Base-by-base conservation (phyloP, 2,888 invertebrate species). In the Cyrtodaria siliqua region DNA sequence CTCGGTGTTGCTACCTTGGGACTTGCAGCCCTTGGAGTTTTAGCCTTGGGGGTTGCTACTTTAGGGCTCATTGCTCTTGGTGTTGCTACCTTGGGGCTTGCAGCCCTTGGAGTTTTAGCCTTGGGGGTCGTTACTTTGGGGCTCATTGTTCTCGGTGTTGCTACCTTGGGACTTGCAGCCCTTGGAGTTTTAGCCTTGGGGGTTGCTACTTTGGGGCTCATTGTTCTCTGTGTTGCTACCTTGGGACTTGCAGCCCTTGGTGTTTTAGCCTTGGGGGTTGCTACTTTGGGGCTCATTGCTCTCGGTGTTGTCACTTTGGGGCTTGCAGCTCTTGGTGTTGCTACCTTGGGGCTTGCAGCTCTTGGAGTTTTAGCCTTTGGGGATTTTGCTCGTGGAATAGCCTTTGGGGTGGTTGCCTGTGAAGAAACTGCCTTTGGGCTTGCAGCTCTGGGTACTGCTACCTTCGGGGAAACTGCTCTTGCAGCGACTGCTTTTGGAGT, bases 401-500 rank as follows among this genome's bases (percentile, higher is more conserved):
- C 49, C 50, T 57, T 84, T 18, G 79, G 76, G 40, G 76, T 82
- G 49, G 66, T 59, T 50, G 64, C 24, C 38, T 63, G 76, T 23
- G 70, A 53, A 3, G 73, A 73, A 52, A 49, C 44, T 9, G 52
- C 55, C 38, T 61, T 80, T 18, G 69, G 66, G 8, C 26, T 59
- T 1, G 61, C 52, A 49, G 33, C 24, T 44, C 38, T 76, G 14
- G 70, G 70, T 12, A 59, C 59, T 40, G 78, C 57, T 44, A 53
- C 64, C 38, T 59, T 70, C 42, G 63, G 50, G 23, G 61, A 55
- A 3, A 24, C 33, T 38, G 61, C 26, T 40, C 53, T 66, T 18
- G 75, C 77, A 27, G 79, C 70, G 1, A 53, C 68, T 16, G 67
- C 64, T 69, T 64, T 78, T 38, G 78, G 71, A 55, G 75, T 68